A percentile compares a stretch with the other conserved stretches of the same genome.
These are phyloP conservation scores for Limanda limanda DNA, from an alignment of 2,113 vertebrate genomes.

Conservation along the genomic window DNA sequence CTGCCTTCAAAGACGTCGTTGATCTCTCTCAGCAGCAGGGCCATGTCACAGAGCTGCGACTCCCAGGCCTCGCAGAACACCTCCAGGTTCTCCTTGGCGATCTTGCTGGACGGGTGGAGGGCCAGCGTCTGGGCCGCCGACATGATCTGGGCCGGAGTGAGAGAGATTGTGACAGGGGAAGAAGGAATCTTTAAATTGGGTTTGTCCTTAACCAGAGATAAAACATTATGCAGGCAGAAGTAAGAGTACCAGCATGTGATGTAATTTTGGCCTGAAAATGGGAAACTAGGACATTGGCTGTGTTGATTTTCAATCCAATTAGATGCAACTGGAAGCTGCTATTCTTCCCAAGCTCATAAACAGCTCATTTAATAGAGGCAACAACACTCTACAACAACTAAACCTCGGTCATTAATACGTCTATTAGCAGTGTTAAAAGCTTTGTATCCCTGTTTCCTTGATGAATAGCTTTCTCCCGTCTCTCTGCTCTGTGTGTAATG, in stretches of 20 bases:
- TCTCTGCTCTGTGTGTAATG: background rate
- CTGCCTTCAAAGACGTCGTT: conserved; percentile 94
- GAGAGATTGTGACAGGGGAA: background rate
- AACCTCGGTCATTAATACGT: background rate
- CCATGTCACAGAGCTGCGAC: conserved; percentile 96
- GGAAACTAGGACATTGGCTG: background rate
- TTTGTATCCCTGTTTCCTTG: background rate
- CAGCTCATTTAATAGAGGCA: background rate
- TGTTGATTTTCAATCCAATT: background rate
- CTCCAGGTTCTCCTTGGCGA: conserved; percentile 98
- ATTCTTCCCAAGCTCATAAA: background rate
- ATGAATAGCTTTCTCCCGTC: background rate
- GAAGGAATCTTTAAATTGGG: background rate
- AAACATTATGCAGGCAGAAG: background rate
- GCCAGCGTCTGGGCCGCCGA: conserved; percentile 96
- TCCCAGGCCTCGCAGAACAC: conserved; percentile 99
- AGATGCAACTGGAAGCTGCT: background rate
- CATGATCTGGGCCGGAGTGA: conserved; percentile 86
- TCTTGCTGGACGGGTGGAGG: conserved; percentile 97
- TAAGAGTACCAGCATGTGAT: background rate
- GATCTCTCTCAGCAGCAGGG: conserved; percentile 92
- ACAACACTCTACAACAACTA: background rate
- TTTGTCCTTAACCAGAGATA: background rate
- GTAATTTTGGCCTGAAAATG: background rate
- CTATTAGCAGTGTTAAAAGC: background rate